phyloP scores from a whole-genome alignment of 2,888 invertebrate species.

The Trichopria drosophilae region DNA sequence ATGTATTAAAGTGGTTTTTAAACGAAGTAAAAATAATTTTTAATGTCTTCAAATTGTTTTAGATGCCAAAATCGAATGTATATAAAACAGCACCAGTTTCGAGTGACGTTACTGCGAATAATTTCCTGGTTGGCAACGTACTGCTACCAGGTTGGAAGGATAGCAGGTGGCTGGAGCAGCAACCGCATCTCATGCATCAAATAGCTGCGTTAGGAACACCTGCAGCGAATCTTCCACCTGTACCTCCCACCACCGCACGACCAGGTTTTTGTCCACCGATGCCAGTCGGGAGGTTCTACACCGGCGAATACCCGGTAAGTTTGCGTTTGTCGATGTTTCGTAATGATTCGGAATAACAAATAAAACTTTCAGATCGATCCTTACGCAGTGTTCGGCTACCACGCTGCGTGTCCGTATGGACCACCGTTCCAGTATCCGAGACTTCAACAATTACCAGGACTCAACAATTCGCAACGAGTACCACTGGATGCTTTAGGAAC shows the following conservation, averaged over 20 bases:
- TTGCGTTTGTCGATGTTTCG: too few species aligned
- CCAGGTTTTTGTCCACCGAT: slow-evolving; percentile 36
- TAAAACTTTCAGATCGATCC: slow-evolving; percentile 35
- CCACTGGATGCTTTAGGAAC: slow-evolving; percentile 8
- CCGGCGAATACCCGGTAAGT: slow-evolving; percentile 44
- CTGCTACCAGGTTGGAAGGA: slow-evolving; percentile 35
- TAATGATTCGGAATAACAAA: background rate
- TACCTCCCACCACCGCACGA: slow-evolving; percentile 27
- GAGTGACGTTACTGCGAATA: slow-evolving; percentile 27
- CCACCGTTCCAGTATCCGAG: slow-evolving; percentile 16
- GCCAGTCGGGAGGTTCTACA: slow-evolving; percentile 40
- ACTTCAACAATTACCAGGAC: slow-evolving; percentile 10
- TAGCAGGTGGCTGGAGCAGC: slow-evolving; percentile 36
- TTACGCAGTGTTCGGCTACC: slow-evolving; percentile 34
- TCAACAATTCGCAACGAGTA: slow-evolving; percentile 13
- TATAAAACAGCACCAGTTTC: slow-evolving; percentile 31
- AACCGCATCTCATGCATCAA: slow-evolving; percentile 23
- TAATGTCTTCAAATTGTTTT: background rate
- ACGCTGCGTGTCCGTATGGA: slow-evolving; percentile 21
- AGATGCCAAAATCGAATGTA: slow-evolving; percentile 27
- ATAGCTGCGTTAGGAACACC: too few species aligned
- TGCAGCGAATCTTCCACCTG: slow-evolving; percentile 31
- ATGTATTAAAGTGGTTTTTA: background rate
- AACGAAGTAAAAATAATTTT: slow-evolving; percentile 1
- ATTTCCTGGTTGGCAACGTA: slow-evolving; percentile 26